These are phyloP conservation scores for Microtus ochrogaster DNA, from an alignment of 2,113 vertebrate genomes.

Conservation along the genomic window DNA sequence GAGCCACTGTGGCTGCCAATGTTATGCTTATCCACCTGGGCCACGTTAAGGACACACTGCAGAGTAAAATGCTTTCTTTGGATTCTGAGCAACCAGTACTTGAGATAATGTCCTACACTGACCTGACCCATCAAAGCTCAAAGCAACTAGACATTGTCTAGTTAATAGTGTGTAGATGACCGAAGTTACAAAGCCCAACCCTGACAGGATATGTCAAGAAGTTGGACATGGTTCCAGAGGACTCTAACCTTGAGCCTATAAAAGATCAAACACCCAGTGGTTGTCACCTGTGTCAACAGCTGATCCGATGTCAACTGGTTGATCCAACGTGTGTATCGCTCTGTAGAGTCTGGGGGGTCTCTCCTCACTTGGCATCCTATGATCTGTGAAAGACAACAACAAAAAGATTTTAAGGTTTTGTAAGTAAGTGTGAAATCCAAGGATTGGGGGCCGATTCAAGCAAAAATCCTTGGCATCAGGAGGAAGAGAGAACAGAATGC, in stretches of 20 bases:
- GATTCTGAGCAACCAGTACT: neutral
- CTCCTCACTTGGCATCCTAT: constrained; percentile 93
- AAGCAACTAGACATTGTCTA: neutral
- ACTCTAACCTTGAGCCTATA: neutral
- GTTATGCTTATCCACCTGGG: neutral
- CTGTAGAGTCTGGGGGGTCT: constrained; percentile 91
- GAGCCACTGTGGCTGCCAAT: neutral
- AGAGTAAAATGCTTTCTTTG: neutral
- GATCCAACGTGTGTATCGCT: constrained; percentile 97
- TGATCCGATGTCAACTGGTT: constrained; percentile 91
- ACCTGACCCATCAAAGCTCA: neutral
- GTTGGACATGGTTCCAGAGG: neutral
- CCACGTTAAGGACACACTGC: neutral
- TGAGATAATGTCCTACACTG: neutral
- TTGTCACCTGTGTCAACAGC: constrained; percentile 91
- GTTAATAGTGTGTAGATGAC: neutral
- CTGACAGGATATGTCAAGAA: neutral
- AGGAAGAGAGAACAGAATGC: neutral
- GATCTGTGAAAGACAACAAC: constrained; percentile 86
- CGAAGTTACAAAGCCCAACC: neutral
- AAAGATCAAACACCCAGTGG: neutral
- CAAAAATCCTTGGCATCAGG: neutral
- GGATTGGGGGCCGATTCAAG: neutral
- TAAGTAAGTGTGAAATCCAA: no score
- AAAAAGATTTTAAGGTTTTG: neutral